Evolutionary conservation across 2,113 vertebrate genomes (phyloP).

Genomic region (Plotosus lineatus): DNA sequence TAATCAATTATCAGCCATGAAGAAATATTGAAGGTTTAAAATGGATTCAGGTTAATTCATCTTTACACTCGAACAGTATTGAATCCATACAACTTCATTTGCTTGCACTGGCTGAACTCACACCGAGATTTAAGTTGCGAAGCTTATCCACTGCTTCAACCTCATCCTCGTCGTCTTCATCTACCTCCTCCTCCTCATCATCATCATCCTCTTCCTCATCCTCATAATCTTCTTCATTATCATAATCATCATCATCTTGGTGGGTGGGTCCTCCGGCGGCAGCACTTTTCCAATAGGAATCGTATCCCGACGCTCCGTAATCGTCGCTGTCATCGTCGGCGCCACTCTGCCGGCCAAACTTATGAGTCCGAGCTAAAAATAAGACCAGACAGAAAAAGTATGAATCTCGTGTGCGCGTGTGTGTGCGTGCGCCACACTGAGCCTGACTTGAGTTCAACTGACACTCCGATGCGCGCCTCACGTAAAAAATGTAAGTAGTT

Average conservation of each 20-base stretch:
- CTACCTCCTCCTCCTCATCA: constrained; percentile 83
- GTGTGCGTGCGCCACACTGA: too few relatives aligned
- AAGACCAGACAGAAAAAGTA: background rate
- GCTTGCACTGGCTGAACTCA: constrained; percentile 11
- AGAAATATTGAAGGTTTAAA: too few relatives aligned
- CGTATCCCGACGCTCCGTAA: constrained; percentile 86
- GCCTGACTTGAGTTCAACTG: too few relatives aligned
- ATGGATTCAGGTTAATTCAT: too few relatives aligned
- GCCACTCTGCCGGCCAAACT: constrained; percentile 90
- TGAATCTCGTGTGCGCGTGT: too few relatives aligned
- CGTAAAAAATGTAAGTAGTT: too few relatives aligned
- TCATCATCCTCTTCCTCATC: constrained; percentile 80
- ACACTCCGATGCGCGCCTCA: too few relatives aligned
- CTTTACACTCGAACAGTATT: background rate
- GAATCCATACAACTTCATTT: background rate
- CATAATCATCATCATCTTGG: constrained; percentile 60
- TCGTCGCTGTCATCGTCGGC: constrained; percentile 74
- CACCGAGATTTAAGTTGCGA: constrained; percentile 33
- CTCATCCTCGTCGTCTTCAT: constrained; percentile 72
- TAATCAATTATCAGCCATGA: background rate
- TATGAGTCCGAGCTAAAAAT: constrained; percentile 85
- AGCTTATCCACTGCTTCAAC: constrained; percentile 67
- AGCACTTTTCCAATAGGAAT: constrained; percentile 87
- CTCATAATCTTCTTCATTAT: constrained; percentile 70
- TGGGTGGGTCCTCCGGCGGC: constrained; percentile 59